Evolutionary conservation across 1,140 invertebrate species (phyloP).

Genomic region (Drosophila persimilis): DNA sequence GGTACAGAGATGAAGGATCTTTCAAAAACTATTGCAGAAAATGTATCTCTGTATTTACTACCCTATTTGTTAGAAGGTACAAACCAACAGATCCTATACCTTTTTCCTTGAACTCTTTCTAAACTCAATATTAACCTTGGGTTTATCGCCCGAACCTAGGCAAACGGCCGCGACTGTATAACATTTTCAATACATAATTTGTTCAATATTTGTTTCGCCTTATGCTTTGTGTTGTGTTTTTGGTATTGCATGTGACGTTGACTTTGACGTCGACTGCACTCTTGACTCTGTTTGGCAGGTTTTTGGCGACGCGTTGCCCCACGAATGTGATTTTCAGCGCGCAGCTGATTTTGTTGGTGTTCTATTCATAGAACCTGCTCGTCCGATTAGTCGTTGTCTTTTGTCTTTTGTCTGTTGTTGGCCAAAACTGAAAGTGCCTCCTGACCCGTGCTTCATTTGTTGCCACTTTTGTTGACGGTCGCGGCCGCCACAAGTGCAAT

Average conservation of each 20-base stretch:
- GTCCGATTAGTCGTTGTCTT: conserved; percentile 15
- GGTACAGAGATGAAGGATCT: not conserved
- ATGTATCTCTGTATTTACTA: not conserved
- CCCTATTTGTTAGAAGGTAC: too few species aligned
- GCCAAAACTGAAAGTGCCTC: conserved; percentile 37
- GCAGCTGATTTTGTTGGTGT: conserved; percentile 79
- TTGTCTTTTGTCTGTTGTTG: conserved; percentile 40
- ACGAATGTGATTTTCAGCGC: conserved; percentile 63
- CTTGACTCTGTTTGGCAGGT: conserved; percentile 64
- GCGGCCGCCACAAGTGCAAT: conserved; percentile 34
- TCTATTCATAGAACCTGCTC: conserved; percentile 57
- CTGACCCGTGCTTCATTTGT: conserved; percentile 23
- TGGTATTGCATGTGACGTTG: conserved; percentile 43
- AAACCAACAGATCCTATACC: too few species aligned
- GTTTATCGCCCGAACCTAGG: conserved; percentile 9
- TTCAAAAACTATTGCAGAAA: not conserved
- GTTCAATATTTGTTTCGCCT: conserved; percentile 69
- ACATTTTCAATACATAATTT: conserved; percentile 73
- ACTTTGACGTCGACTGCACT: conserved; percentile 43
- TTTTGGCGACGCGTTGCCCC: conserved; percentile 41
- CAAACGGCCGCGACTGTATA: conserved; percentile 10
- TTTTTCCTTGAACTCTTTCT: too few species aligned
- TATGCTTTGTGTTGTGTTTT: conserved; percentile 62
- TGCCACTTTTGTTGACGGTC: conserved; percentile 23
- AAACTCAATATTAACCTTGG: too few species aligned